Evolutionary conservation across 64 coral and sea anemone genomes (phyloP).

Genomic region (Actinia equina): DNA sequence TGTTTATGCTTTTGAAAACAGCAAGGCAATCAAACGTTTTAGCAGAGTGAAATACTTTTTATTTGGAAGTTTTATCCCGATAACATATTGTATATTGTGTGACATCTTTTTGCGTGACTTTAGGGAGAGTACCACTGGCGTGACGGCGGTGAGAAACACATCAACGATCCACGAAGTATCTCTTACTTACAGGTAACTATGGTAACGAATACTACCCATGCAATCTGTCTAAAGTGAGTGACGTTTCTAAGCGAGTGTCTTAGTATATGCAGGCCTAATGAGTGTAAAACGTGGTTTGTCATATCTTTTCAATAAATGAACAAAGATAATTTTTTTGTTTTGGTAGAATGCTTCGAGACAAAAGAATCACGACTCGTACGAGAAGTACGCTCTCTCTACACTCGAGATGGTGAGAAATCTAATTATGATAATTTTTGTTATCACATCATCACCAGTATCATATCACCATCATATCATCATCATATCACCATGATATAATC

Average conservation of each 20-base stretch:
- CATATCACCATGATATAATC: too few relatives aligned
- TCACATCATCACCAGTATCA: too few relatives aligned
- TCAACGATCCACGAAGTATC: conserved; percentile 88
- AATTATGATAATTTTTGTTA: too few relatives aligned
- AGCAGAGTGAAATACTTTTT: background rate
- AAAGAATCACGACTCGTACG: conserved; percentile 66
- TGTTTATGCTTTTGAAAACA: background rate
- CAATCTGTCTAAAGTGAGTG: background rate
- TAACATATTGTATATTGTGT: background rate
- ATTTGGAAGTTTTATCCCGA: background rate
- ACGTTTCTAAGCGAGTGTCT: background rate
- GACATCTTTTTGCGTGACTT: background rate
- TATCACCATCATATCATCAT: too few relatives aligned
- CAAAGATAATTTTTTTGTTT: background rate
- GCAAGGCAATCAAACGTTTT: background rate
- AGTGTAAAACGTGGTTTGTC: background rate
- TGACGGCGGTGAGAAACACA: conserved; percentile 89
- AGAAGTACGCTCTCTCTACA: conserved; percentile 77
- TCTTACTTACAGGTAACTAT: conserved; percentile 73
- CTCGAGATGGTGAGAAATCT: conserved; percentile 58
- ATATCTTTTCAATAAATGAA: too few relatives aligned
- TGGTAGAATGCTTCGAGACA: conserved; percentile 69
- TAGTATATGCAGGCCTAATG: background rate
- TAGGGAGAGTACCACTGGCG: conserved; percentile 97
- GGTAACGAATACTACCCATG: background rate